Percentiles rank a stretch among this genome's conserved stretches.
Evolutionary conservation across 2,113 vertebrate species (phyloP).

Genomic region (Entelurus aequoreus): DNA sequence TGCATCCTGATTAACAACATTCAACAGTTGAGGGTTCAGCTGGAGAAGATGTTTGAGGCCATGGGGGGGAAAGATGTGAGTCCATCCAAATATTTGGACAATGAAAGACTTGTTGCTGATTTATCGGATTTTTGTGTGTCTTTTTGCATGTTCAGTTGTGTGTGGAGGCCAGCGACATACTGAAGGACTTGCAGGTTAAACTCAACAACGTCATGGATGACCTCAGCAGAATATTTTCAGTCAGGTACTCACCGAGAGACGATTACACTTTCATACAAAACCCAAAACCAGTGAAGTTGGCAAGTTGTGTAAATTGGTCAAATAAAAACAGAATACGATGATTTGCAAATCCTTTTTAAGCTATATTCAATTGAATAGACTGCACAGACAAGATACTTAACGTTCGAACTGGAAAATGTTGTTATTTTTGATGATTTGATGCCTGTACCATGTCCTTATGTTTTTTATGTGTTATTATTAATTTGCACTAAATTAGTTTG

Average conservation of each 20-base stretch:
- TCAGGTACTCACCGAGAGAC: conserved; percentile 73
- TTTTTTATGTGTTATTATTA: too few species aligned
- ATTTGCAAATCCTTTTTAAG: too few species aligned
- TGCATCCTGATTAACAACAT: conserved; percentile 99
- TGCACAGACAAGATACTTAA: too few species aligned
- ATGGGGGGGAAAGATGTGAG: conserved; percentile 94
- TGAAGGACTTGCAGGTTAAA: conserved; percentile 95
- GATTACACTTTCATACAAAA: neutral
- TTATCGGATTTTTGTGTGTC: conserved; percentile 2
- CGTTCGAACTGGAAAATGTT: too few species aligned
- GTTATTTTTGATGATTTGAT: too few species aligned
- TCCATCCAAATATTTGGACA: neutral
- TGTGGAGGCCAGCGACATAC: conserved; percentile 90
- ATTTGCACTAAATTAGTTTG: too few species aligned
- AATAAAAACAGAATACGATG: too few species aligned
- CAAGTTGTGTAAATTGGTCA: too few species aligned
- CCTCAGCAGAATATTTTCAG: conserved; percentile 90
- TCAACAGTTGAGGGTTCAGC: conserved; percentile 91
- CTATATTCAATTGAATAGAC: too few species aligned
- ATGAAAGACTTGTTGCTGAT: too few species aligned
- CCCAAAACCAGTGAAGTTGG: too few species aligned
- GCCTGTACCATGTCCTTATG: too few species aligned
- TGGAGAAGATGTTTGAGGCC: conserved; percentile 98
- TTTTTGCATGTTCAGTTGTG: conserved; percentile 76
- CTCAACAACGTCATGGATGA: conserved; percentile 97